Evolutionary conservation across 1,140 invertebrate species (phyloP).

Genomic region (Acromyrmex heyeri): DNA sequence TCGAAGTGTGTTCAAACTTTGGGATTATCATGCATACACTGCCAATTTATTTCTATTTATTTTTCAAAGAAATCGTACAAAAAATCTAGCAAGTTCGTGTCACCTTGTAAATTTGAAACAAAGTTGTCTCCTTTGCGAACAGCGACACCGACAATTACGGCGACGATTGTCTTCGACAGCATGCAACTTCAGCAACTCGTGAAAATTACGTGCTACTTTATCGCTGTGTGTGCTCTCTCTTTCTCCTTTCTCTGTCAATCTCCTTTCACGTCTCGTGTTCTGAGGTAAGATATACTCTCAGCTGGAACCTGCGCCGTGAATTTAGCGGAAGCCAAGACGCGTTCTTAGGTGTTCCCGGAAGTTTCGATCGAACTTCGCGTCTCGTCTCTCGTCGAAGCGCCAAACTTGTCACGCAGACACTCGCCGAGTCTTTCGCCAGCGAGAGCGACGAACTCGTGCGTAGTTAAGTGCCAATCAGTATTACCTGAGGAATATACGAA

Average conservation of each 20-base stretch:
- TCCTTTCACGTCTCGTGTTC: neutral
- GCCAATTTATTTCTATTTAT: neutral
- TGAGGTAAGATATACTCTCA: conserved; percentile 6
- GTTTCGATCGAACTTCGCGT: conserved; percentile 67
- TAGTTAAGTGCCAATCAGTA: conserved; percentile 73
- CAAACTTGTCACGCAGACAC: conserved; percentile 70
- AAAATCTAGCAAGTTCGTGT: conserved; percentile 13
- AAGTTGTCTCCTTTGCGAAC: neutral
- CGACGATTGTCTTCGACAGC: conserved; percentile 13
- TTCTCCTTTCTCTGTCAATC: conserved; percentile 33
- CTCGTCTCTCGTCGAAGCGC: conserved; percentile 58
- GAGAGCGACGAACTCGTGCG: conserved; percentile 45
- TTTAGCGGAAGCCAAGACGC: conserved; percentile 62
- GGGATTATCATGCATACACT: neutral
- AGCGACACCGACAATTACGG: conserved; percentile 24
- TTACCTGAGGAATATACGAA: conserved; percentile 55
- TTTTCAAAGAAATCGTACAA: neutral
- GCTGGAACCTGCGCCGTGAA: conserved; percentile 52
- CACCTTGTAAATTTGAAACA: neutral
- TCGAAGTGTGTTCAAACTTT: neutral
- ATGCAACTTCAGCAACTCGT: neutral
- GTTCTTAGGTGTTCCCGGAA: conserved; percentile 68
- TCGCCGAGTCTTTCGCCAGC: conserved; percentile 56
- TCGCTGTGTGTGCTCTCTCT: conserved; percentile 20
- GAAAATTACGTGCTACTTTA: conserved; percentile 48